Conservation (phyloP, 2,797 vertebrate species). For the Melanotaenia parkinsoni region DNA sequence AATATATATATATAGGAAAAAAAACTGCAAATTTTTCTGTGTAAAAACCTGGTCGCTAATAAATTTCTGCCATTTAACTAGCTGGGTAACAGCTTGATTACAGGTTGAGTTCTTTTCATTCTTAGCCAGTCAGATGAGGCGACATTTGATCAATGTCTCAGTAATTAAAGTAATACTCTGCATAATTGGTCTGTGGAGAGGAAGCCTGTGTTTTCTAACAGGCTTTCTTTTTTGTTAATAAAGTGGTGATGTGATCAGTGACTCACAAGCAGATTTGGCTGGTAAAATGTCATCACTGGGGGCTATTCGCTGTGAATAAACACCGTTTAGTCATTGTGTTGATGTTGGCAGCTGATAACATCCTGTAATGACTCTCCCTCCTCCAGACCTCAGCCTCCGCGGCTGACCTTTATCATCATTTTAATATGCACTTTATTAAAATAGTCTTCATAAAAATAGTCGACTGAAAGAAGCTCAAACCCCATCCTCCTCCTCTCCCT, state of each 20-base stretch:
- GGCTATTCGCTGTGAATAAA: slow-evolving; percentile 22
- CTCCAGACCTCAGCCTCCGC: slow-evolving; percentile 38
- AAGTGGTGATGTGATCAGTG: slow-evolving; percentile 10
- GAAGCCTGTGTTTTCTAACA: neutral
- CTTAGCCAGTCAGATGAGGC: neutral
- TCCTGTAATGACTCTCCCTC: slow-evolving; percentile 5
- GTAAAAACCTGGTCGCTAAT: no score
- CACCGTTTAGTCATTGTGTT: neutral
- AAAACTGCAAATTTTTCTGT: no score
- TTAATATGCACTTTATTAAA: slow-evolving; percentile 71
- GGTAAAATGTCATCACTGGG: neutral
- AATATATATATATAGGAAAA: no score
- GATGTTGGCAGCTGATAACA: slow-evolving; percentile 37
- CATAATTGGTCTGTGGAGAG: neutral
- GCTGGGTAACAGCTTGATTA: neutral
- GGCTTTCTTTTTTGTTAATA: neutral
- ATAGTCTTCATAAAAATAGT: slow-evolving; percentile 71
- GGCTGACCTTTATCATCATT: slow-evolving; percentile 42
- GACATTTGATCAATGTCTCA: neutral
- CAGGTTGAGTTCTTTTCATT: neutral
- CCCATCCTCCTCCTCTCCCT: slow-evolving; percentile 36
- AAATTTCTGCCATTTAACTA: no score
- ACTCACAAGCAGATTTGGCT: slow-evolving; percentile 11
- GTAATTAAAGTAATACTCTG: neutral
- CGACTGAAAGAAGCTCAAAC: slow-evolving; percentile 52